A percentile compares a stretch with the other conserved stretches of the same genome.
phyloP scores from a whole-genome alignment of 2,113 vertebrate genomes.

The Arvicanthis niloticus region DNA sequence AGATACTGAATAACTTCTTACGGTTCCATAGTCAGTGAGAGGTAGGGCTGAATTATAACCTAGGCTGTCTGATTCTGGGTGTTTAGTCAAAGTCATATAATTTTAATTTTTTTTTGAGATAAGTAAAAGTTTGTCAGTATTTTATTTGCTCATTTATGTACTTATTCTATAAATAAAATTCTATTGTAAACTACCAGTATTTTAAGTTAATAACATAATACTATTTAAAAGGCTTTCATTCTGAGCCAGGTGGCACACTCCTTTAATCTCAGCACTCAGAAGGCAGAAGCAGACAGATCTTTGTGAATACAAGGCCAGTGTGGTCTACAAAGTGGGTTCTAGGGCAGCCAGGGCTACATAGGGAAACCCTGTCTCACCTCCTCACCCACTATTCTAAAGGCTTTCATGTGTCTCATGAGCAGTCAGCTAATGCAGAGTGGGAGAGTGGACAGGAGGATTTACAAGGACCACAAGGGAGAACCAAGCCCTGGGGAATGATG shows the following conservation, averaged over 20 bases:
- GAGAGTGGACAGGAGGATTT: not conserved
- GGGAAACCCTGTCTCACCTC: not conserved
- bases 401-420: not conserved
- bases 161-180: not conserved
- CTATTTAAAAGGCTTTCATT: constrained; percentile 3
- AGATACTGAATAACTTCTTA: constrained; percentile 21
- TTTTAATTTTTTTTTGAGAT: constrained; percentile 33
- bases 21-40: not conserved
- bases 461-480: not conserved
- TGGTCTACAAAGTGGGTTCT: not conserved
- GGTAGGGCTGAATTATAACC: not conserved
- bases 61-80: not conserved
- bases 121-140: constrained; percentile 13
- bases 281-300: not conserved
- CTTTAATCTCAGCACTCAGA: not conserved
- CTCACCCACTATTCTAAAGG: not conserved
- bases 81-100: not conserved
- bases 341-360: not conserved
- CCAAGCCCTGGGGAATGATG: not conserved
- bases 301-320: not conserved
- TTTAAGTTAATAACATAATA: constrained; percentile 12
- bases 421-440: not conserved
- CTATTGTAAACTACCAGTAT: not conserved
- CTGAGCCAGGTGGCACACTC: not conserved
- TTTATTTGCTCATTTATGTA: not conserved